Conservation (phyloP, 2,797 vertebrate species). For the Oceanodroma leucorhoa region DNA sequence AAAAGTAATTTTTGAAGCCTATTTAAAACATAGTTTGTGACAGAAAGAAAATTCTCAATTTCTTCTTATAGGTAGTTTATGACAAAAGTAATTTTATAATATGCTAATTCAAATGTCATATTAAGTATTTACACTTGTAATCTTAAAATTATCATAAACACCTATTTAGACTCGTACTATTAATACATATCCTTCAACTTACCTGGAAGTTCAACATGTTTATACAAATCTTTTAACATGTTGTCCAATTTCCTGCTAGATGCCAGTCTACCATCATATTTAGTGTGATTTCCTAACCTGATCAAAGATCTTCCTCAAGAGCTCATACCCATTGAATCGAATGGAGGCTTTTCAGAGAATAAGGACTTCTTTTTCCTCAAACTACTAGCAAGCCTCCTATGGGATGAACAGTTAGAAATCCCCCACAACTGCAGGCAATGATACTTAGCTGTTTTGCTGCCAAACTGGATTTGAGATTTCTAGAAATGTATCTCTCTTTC, state of each 20-base stretch:
- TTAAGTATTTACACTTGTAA: neutral
- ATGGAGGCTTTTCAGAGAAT: neutral
- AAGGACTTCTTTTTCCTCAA: neutral
- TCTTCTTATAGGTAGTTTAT: neutral
- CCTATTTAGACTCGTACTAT: neutral
- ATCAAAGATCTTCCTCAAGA: neutral
- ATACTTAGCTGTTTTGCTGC: neutral
- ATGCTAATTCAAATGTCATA: neutral
- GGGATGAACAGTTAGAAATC: neutral
- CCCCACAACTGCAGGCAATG: neutral
- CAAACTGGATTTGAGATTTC: neutral
- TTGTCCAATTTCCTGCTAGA: neutral
- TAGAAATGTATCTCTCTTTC: neutral
- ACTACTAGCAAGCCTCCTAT: neutral
- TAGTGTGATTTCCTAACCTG: neutral
- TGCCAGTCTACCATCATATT: neutral
- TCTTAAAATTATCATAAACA: neutral
- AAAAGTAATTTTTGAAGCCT: neutral
- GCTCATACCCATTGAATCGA: rapidly evolving
- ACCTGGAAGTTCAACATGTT: neutral
- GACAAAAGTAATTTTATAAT: neutral
- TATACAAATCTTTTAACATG: neutral
- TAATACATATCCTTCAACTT: neutral
- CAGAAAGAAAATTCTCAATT: neutral
- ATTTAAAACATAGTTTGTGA: neutral